These are phyloP conservation scores for Philhelius pedissequus DNA, from an alignment of 2,888 invertebrate species.

Conservation along the genomic window DNA sequence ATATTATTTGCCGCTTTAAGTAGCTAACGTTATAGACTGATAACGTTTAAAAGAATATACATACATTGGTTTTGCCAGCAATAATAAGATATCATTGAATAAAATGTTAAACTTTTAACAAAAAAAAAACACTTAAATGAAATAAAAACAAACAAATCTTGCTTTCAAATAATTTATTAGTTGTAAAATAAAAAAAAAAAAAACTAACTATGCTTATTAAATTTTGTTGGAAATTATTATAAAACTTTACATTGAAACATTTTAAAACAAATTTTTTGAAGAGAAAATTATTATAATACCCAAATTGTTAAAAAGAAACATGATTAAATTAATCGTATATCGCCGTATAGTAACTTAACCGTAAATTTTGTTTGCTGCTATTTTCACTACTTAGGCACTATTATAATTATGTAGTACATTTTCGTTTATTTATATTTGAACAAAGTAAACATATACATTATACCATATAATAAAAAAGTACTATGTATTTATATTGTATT, in stretches of 20 bases:
- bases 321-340: neutral
- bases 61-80: neutral
- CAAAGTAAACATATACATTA: neutral
- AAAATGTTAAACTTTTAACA: conserved; percentile 1
- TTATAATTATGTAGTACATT: neutral
- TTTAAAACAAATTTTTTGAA: neutral
- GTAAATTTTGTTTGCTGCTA: neutral
- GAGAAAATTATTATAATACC: neutral
- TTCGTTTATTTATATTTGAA: neutral
- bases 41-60: neutral
- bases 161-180: conserved; percentile 44
- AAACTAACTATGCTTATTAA: neutral
- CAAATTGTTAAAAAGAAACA: neutral
- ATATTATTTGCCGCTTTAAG: neutral
- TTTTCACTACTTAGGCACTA: neutral
- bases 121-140: conserved; percentile 45
- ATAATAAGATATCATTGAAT: neutral
- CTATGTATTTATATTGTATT: neutral
- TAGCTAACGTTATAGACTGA: neutral
- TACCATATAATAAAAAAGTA: neutral
- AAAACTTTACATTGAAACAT: neutral
- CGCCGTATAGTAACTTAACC: neutral
- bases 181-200: conserved; percentile 1
- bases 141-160: conserved; percentile 45
- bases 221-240: neutral